Evolutionary conservation across 2,888 invertebrate genomes (phyloP), one percentile per base, ranked within the genome.

Genomic region (Acrobasis repandana): DNA sequence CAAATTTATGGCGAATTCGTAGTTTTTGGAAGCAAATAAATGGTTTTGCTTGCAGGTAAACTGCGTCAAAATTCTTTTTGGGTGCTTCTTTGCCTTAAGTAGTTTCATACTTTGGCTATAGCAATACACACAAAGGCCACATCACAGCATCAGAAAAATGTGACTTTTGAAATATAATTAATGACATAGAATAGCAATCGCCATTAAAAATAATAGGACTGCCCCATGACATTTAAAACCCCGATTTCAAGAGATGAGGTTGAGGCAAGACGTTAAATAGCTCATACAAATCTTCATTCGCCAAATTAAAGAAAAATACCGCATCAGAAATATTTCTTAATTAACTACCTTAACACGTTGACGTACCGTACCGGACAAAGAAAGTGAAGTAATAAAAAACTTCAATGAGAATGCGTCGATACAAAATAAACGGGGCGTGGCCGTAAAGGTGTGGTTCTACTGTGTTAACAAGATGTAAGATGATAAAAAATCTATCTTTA

Each of bases 341-440:
- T 52, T 36, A 52, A 28, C 52, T 9, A 52, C 15, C 9, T 36
- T 36, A 28, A 33, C 50, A 10, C 11, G 36, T 56, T 46, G 33
- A 47, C 56, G 15, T 47, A 15, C 46, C 14, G 46, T 38, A 46
- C 15, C 33, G 6, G 20, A 46, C 33, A 47, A 47, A 46, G 33
- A 46, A 56, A 20, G 56, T 33, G 46, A 56, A 56, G 47, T 46
- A 58, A 58, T 36, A 34, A 58, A 34, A 47, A 57, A n/a, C n/a
- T 28, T 57, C 57, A 58, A 36, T 49, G 56, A 46, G 28, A 33
- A 47, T 49, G 18, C 58, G 14, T 36, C 58, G 20, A 43, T 50
- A 49, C 10, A 38, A 36, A 58, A 58, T 50, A 36, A 58, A 11
- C 58, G n/a, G 50, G 58, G 58, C 49, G 58, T 58, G 46, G 57